Evolutionary conservation across 2,113 vertebrate genomes (phyloP), one percentile per base, ranked within the genome.

Genomic region (Apodemus sylvaticus): DNA sequence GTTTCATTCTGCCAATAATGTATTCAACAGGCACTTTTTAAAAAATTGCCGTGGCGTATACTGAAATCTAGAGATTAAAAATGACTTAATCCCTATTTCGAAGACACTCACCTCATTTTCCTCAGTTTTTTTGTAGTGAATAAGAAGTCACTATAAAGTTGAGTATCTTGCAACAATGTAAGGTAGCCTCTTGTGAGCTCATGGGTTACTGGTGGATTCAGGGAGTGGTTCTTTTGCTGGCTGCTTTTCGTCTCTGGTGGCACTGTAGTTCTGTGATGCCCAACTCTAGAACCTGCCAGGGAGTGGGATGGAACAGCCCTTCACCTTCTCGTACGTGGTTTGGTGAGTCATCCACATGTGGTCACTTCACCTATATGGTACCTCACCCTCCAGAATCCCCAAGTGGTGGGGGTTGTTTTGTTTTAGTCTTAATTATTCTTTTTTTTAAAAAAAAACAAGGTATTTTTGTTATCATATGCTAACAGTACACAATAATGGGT

Each of bases 311-410:
- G 64, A 3, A 36, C 14, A 45, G 55, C 31, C 39, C n/a, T n/a
- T n/a, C 34, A 10, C 22, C 17, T 66, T 70, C 45, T 78, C 34
- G 36, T 20, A 31, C 12, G 0, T 70, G 53, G 11, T 5, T 45
- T 77, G 17, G 39, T 31, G 10, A 19, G 2, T 20, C 6, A 4
- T 11, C 36, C 0, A 36, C 34, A 34, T 0, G 3, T 39, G n/a
- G 8, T 5, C 5, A 31, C 71, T 76, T 45, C 78, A 2, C 45
- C 20, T 20, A 29, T 0, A 0, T 26, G 11, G 20, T 6, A 68
- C 14, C 66, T 34, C 77, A 64, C 53, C 34, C 48, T 81, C 29
- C 6, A 71, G 81, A 45, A 62, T 3, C 48, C 58, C 34, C 34
- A 77, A 22, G 64, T 31, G 3, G 14, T 17, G 48, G 5, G 11